Percentiles rank a stretch among this genome's conserved stretches.
These are phyloP conservation scores for Alviniconcha strummeri DNA, from an alignment of 2,888 invertebrate species.

Conservation along the genomic window DNA sequence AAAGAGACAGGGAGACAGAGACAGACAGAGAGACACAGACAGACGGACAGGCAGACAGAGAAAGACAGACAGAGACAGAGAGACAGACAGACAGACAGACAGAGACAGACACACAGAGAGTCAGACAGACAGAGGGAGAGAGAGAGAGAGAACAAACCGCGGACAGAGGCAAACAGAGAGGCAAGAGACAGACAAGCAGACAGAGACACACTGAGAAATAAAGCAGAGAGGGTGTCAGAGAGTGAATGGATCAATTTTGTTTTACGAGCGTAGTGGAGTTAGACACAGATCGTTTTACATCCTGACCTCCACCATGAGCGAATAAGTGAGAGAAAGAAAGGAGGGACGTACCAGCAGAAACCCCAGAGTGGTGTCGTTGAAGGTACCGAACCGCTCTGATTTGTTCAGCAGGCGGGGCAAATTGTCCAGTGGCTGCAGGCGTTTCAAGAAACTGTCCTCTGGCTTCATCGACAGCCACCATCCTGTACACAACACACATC, in stretches of 20 bases:
- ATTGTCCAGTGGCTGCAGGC: conserved; percentile 51
- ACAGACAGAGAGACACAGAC: background rate
- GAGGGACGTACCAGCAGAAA: conserved; percentile 51
- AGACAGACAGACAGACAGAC: background rate
- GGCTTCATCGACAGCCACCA: conserved; percentile 64
- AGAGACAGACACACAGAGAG: background rate
- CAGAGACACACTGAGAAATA: background rate
- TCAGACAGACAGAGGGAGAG: background rate
- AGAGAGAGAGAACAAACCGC: background rate
- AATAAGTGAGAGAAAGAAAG: too few relatives aligned
- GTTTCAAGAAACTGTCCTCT: conserved; percentile 57
- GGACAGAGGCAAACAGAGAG: background rate
- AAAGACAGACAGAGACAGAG: background rate
- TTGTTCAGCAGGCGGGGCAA: conserved; percentile 48
- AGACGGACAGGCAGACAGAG: background rate
- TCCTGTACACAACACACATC: conserved; percentile 42
- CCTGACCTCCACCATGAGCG: too few relatives aligned
- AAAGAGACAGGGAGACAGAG: background rate
- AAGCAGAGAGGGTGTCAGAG: background rate
- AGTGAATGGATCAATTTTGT: too few relatives aligned
- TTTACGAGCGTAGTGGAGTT: too few relatives aligned
- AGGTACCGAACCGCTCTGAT: conserved; percentile 52
- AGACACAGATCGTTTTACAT: too few relatives aligned
- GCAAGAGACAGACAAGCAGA: background rate
- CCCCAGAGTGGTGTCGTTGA: conserved; percentile 60